Evolutionary conservation across 64 coral and sea anemone species (phyloP).

Genomic region (Cladopsammia gracilis): DNA sequence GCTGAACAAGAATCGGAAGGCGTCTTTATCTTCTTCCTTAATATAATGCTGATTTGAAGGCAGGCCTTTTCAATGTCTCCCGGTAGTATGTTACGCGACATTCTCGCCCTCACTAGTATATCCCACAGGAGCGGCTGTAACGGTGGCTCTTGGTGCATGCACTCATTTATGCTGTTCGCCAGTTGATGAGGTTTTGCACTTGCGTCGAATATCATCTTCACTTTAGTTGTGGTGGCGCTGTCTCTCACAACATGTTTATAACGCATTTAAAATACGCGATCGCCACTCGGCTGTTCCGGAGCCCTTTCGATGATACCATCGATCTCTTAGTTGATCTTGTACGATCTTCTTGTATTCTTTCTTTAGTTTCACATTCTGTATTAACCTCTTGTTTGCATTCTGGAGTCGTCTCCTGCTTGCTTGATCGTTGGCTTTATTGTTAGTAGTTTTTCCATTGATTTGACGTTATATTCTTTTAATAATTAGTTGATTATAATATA

Average conservation of each 20-base stretch:
- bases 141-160: slow-evolving; percentile 39
- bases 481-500: too few relatives aligned
- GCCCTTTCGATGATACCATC: slow-evolving; percentile 10
- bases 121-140: slow-evolving; percentile 29
- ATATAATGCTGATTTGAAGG: slow-evolving; percentile 17
- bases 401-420: slow-evolving; percentile 20
- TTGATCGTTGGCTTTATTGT: not conserved
- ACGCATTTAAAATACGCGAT: slow-evolving; percentile 46
- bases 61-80: slow-evolving; percentile 46
- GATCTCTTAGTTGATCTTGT: slow-evolving; percentile 23
- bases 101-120: not conserved
- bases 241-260: slow-evolving; percentile 52
- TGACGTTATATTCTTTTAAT: too few relatives aligned
- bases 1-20: slow-evolving; percentile 46
- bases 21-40: slow-evolving; percentile 41
- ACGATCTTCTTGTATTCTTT: slow-evolving; percentile 60
- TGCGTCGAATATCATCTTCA: slow-evolving; percentile 39
- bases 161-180: slow-evolving; percentile 9
- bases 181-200: not conserved
- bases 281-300: not conserved
- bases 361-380: slow-evolving; percentile 16
- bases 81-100: not conserved
- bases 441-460: too few relatives aligned
- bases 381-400: slow-evolving; percentile 37
- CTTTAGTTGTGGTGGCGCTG: slow-evolving; percentile 24